These are phyloP conservation scores for Colletes latitarsis DNA, from an alignment of 1,140 invertebrate species.

Conservation along the genomic window DNA sequence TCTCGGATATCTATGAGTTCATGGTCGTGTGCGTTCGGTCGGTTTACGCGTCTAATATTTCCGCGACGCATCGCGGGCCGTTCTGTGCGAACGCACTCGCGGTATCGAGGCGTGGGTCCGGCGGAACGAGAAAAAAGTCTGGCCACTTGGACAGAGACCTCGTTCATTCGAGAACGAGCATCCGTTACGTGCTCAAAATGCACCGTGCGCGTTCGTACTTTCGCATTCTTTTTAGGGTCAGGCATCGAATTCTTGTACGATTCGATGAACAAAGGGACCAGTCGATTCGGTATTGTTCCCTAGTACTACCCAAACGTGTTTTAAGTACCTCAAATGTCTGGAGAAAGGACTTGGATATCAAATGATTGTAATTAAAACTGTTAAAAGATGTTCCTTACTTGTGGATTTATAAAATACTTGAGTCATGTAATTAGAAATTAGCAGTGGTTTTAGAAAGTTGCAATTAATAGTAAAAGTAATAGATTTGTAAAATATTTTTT, in stretches of 20 bases:
- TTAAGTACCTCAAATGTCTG: too few relatives aligned
- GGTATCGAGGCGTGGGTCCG: constrained; percentile 17
- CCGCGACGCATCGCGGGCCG: not conserved
- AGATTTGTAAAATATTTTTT: too few relatives aligned
- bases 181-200: constrained; percentile 58
- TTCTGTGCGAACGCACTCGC: not conserved
- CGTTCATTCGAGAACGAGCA: constrained; percentile 56
- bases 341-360: too few relatives aligned
- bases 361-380: too few relatives aligned
- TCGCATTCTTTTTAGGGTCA: constrained; percentile 33
- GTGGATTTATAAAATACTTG: too few relatives aligned
- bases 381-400: too few relatives aligned
- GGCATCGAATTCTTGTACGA: constrained; percentile 1
- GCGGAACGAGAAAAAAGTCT: constrained; percentile 1
- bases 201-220: constrained; percentile 41
- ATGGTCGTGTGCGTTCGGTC: not conserved
- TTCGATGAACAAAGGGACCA: constrained; percentile 1
- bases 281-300: too few relatives aligned
- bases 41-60: constrained; percentile 13
- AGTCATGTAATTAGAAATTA: too few relatives aligned
- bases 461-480: too few relatives aligned
- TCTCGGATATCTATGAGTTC: not conserved
- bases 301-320: too few relatives aligned
- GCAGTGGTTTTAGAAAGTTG: too few relatives aligned
- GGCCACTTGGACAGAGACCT: constrained; percentile 41